Percentiles rank a stretch among this genome's conserved stretches.
These are phyloP conservation scores for Scaptomyza cyrtandrae DNA, from an alignment of 2,888 invertebrate genomes.

Conservation along the genomic window DNA sequence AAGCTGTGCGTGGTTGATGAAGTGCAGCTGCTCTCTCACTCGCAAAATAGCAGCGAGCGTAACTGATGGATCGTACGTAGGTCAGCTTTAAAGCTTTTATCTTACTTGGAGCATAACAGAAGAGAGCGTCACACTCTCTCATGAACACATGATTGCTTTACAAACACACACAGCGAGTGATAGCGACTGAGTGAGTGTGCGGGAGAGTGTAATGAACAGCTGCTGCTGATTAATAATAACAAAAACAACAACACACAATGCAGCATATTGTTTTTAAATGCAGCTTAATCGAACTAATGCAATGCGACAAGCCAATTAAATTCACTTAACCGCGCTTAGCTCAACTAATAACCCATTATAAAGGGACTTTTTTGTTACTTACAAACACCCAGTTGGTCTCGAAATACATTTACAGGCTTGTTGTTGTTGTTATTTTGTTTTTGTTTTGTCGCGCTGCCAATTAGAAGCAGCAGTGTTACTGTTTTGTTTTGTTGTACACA, in stretches of 20 bases:
- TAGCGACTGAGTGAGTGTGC: conserved; percentile 11
- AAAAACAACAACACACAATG: conserved; percentile 20
- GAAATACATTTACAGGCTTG: conserved; percentile 70
- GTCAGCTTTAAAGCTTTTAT: conserved; percentile 14
- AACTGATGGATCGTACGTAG: conserved; percentile 19
- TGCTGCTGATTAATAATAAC: conserved; percentile 55
- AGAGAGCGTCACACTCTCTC: conserved; percentile 17
- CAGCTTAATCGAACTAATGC: conserved; percentile 8
- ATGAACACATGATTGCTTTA: conserved; percentile 10
- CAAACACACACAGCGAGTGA: conserved; percentile 5
- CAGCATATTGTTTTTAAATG: conserved; percentile 15
- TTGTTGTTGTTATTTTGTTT: not conserved
- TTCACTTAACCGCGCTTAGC: conserved; percentile 7
- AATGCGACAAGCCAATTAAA: conserved; percentile 33
- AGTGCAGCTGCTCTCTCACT: conserved; percentile 22
- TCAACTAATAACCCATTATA: conserved; percentile 29
- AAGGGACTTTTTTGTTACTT: conserved; percentile 62
- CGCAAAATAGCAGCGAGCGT: not conserved
- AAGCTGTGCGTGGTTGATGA: conserved; percentile 47
- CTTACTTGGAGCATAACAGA: not conserved
- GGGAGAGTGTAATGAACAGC: conserved; percentile 36
- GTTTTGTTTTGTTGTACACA: not conserved
- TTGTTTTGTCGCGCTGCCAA: conserved; percentile 10
- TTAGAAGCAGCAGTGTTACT: conserved; percentile 6
- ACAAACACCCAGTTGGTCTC: conserved; percentile 83